These are phyloP conservation scores for Alectura lathami DNA, from an alignment of 2,113 vertebrate genomes.

Conservation along the genomic window DNA sequence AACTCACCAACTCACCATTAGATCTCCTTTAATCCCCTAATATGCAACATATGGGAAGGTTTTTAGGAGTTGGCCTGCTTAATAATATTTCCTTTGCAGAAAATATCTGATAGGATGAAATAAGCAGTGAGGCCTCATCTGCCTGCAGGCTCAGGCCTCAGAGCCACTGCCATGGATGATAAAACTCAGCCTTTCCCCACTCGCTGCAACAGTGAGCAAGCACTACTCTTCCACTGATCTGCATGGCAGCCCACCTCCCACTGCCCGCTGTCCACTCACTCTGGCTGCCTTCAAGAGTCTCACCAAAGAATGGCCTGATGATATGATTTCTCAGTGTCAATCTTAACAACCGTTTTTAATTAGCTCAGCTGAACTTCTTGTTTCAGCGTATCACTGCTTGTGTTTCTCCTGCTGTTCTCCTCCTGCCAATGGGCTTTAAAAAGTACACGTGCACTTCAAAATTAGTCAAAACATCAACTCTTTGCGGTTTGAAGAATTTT, in stretches of 20 bases:
- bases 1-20: neutral
- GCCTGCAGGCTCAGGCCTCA: neutral
- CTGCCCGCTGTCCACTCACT: neutral
- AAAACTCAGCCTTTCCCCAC: neutral
- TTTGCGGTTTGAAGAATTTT: neutral
- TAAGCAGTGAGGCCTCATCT: neutral
- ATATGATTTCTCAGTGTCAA: neutral
- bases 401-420: neutral
- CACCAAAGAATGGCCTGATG: neutral
- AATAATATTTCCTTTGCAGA: neutral
- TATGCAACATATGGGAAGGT: neutral
- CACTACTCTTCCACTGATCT: neutral
- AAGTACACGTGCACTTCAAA: rapidly evolving
- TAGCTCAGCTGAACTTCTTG: neutral
- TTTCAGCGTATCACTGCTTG: neutral
- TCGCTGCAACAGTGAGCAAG: neutral
- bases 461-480: rapidly evolving
- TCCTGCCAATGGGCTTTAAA: neutral
- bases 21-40: neutral
- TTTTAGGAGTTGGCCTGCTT: neutral
- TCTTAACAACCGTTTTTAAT: neutral
- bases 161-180: neutral
- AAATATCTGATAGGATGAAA: slow-evolving; percentile 1
- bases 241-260: neutral
- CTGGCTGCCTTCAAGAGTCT: neutral